Conservation (phyloP, 1,140 invertebrate genomes). For the Nephotettix cincticeps region DNA sequence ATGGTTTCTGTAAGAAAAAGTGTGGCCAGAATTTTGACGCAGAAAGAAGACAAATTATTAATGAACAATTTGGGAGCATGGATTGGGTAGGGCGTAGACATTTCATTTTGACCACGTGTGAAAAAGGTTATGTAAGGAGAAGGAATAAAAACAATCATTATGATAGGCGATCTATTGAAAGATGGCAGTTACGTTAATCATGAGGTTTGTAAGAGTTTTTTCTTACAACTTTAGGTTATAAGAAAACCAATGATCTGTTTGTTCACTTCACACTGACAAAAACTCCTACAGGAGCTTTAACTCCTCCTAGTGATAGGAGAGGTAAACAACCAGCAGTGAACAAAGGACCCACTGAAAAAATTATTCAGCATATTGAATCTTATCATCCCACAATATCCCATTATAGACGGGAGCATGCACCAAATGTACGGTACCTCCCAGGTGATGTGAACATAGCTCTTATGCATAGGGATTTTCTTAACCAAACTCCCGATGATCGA, state of each 20-base stretch:
- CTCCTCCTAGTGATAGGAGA: constrained; percentile 10
- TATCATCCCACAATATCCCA: background rate
- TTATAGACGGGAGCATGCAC: background rate
- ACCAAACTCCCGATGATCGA: background rate
- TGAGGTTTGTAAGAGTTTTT: constrained; percentile 16
- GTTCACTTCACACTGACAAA: background rate
- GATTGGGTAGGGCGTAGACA: background rate
- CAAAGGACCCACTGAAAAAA: constrained; percentile 2
- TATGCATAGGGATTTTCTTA: background rate
- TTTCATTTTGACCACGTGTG: background rate
- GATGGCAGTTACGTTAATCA: background rate
- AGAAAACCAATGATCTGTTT: background rate
- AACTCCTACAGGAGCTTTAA: background rate
- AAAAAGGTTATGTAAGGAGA: background rate
- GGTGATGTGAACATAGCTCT: constrained; percentile 3
- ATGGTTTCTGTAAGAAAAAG: background rate
- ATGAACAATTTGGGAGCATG: background rate
- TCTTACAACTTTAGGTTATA: background rate
- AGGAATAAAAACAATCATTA: background rate
- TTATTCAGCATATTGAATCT: background rate
- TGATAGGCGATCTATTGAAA: background rate
- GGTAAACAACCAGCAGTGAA: background rate
- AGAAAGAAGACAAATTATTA: background rate
- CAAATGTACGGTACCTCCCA: background rate
- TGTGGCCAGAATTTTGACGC: background rate